Base-by-base conservation (phyloP, 2,113 vertebrate genomes). In the Heteronetta atricapilla region DNA sequence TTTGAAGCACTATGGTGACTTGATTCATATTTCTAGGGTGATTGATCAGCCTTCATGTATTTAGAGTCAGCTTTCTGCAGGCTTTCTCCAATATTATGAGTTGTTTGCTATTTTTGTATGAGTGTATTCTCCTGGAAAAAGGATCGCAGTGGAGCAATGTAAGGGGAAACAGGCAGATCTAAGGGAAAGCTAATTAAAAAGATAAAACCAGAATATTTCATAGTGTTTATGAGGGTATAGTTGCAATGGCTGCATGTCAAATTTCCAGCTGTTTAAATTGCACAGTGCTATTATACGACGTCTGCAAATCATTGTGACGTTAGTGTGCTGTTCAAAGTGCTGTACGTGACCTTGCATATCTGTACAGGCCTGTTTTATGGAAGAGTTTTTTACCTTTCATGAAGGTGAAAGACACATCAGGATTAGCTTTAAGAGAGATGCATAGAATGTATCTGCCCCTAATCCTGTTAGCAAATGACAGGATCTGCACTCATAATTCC, bases 401-500 rank as follows among this genome's bases (percentile, higher is more conserved):
- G 68, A 53, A 94, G 73, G 79, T 92, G 81, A 88, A 88, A 77
- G 82, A 62, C 82, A 68, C 78, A 58, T 40, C 5, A 19, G 60
- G 72, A 94, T 96, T 90, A 91, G 44, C 38, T 88, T 88, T 79
- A 2, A 1, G 75, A 92, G 77, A 63, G 80, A 69, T 83, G 67
- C 62, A 62, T 92, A 90, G 86, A 83, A 90, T 88, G 77, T 46
- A 28, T 84, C 82, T 95, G 69, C 60, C 74, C 78, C 82, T 97
- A 90, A 93, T 94, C 93, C 91, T 80, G 46, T 94, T 94, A 92
- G 87, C 88, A 92, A 91, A 77, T 62, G 81, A 79, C 11, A 46
- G 69, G 80, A 84, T 89, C 89, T 89, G 80, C 33, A 2, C 44
- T 88, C 10, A 1, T 91, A 92, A 91, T 88, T 87, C 70, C 82